A percentile compares a stretch with the other conserved stretches of the same genome.
Evolutionary conservation across 2,797 vertebrate genomes (phyloP).

Genomic region (Gymnopithys bicolor): DNA sequence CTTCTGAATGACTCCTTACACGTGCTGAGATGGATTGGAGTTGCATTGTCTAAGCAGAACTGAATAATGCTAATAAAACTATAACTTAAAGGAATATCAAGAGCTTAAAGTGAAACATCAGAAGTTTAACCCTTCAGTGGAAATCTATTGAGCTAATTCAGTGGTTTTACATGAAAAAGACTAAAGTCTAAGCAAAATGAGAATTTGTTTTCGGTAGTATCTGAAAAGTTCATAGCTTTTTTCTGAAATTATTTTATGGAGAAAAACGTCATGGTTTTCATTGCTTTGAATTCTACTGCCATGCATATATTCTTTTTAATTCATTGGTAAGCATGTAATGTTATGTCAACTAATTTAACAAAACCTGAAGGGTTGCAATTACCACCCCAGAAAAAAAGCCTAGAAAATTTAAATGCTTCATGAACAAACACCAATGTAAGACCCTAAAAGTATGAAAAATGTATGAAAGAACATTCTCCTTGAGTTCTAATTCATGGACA

Average conservation of each 20-base stretch:
- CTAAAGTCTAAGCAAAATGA: neutral
- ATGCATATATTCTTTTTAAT: neutral
- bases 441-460: neutral
- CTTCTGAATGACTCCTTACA: neutral
- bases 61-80: neutral
- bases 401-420: neutral
- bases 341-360: neutral
- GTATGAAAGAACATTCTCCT: neutral
- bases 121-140: neutral
- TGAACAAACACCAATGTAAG: neutral
- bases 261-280: neutral
- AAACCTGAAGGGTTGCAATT: neutral
- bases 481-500: neutral
- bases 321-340: neutral
- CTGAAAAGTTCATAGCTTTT: neutral
- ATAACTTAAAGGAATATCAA: neutral
- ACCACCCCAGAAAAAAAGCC: accelerated
- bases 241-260: neutral
- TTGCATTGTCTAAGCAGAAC: neutral
- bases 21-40: neutral
- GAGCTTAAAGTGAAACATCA: neutral
- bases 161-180: neutral
- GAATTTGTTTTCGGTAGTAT: neutral
- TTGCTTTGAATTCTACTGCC: neutral
- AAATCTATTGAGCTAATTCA: neutral